phyloP scores from a whole-genome alignment of 2,888 invertebrate genomes.

The Ophioninae sp. region DNA sequence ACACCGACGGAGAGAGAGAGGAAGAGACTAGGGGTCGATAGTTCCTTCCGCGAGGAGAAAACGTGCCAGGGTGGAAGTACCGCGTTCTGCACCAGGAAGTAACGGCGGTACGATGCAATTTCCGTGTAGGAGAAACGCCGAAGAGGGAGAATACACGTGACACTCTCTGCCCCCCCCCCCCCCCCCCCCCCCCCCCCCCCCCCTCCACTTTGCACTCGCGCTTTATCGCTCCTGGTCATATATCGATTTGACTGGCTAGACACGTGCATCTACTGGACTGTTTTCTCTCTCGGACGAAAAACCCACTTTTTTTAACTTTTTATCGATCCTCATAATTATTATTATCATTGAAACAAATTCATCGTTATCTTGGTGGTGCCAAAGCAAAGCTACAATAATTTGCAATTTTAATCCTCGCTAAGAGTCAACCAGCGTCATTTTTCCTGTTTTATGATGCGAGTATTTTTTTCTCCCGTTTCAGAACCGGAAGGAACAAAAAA shows the following conservation, averaged over 20 bases:
- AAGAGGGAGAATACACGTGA: conserved; percentile 48
- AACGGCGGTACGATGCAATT: conserved; percentile 59
- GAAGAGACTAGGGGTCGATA: conserved; percentile 30
- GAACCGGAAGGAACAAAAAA: conserved; percentile 17
- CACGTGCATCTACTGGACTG: conserved; percentile 37
- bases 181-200: conserved; percentile 25
- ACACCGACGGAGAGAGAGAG: conserved; percentile 1
- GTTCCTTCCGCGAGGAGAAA: conserved; percentile 51
- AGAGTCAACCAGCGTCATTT: background rate
- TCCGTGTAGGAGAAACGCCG: conserved; percentile 54
- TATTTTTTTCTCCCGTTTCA: background rate
- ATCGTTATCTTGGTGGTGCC: background rate
- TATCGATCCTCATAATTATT: background rate
- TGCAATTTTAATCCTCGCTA: background rate
- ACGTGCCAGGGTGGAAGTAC: conserved; percentile 53
- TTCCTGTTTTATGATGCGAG: background rate
- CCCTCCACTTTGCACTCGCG: conserved; percentile 26
- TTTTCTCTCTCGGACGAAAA: conserved; percentile 29
- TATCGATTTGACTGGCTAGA: conserved; percentile 55
- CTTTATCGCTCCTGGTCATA: conserved; percentile 26
- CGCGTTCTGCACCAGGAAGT: conserved; percentile 53
- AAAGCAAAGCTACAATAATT: background rate
- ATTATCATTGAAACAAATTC: background rate
- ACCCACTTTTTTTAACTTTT: conserved; percentile 25
- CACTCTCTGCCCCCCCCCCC: conserved; percentile 26